Base-by-base conservation (phyloP, 2,113 vertebrate genomes). In the Gymnogyps californianus region DNA sequence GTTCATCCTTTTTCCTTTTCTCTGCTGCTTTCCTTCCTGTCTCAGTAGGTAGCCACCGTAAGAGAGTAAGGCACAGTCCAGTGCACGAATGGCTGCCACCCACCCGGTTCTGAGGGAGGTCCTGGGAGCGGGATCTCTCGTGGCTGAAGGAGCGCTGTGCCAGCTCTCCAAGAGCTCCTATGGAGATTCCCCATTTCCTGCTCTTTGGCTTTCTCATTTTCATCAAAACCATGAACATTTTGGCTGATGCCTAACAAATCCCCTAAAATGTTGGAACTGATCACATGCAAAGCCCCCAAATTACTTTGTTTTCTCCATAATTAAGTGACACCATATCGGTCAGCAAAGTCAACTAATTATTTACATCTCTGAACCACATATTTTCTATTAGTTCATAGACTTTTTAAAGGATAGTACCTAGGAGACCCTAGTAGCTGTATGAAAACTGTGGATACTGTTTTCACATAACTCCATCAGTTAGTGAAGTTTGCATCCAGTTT, bases 51-150 rank as follows among this genome's bases (percentile, higher is more conserved):
- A 16, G 49, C 4, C 5, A 55, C n/a, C 8, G 2, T 26, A 24
- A n/a, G 24, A 91, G 22, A 36, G 8, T 29, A 24, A 89, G 75
- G 64, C 40, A 38, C 3, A 54, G 29, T 6, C 18, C 54, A 52
- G 0, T 8, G 17, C 36, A 52, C 3, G 9, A 26, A 65, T 44
- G 3, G 6, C 55, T 75, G 67, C 59, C 49, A 34, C 3, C 0
- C 6, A 2, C 28, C 36, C 47, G 11, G 1, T 47, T 51, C 74
- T 69, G 79, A 62, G 36, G 25, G 11, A 46, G 14, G 28, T 51
- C 36, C 25, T 58, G 66, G n/a, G 47, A 20, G 13, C 3, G 4
- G 17, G 12, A 32, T 29, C 10, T 47, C 17, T 52, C 3, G 0
- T 5, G 6, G 26, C 5, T 70, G 66, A 82, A 36, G 20, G 24